phyloP scores from a whole-genome alignment of 2,888 invertebrate genomes.

The Chrysolina americana region DNA sequence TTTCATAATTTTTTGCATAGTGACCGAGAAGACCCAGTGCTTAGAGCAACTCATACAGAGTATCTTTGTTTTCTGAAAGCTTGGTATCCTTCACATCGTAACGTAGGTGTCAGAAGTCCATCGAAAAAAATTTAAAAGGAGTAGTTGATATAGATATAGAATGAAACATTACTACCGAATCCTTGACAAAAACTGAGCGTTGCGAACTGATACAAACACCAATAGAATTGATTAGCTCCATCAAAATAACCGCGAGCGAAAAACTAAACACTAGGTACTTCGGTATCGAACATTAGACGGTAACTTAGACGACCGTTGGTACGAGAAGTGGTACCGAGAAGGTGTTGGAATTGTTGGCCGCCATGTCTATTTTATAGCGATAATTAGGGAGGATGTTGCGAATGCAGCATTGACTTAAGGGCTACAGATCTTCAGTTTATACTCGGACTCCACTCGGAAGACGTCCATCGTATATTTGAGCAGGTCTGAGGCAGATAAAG shows the following conservation, averaged over 20 bases:
- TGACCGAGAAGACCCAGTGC: too few relatives aligned
- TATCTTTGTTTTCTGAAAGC: too few relatives aligned
- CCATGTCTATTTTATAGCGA: slow-evolving; percentile 62
- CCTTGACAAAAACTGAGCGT: neutral
- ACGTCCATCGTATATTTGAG: slow-evolving; percentile 36
- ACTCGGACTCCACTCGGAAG: slow-evolving; percentile 39
- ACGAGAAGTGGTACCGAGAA: slow-evolving; percentile 49
- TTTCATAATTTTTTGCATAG: too few relatives aligned
- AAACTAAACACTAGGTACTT: neutral
- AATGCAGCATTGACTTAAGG: slow-evolving; percentile 59
- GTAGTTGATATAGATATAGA: too few relatives aligned
- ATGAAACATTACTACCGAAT: neutral
- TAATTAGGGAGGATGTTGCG: slow-evolving; percentile 64
- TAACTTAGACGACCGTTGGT: slow-evolving; percentile 34
- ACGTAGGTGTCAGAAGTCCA: too few relatives aligned
- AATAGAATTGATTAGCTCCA: neutral
- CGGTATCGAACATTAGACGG: slow-evolving; percentile 37
- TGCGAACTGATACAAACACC: neutral
- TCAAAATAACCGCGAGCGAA: neutral
- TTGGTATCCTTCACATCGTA: too few relatives aligned
- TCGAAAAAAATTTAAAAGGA: too few relatives aligned
- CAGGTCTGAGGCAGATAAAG: neutral
- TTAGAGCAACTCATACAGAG: too few relatives aligned
- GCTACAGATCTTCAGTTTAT: slow-evolving; percentile 50
- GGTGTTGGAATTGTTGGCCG: slow-evolving; percentile 61